Percentiles rank a stretch among this genome's conserved stretches.
phyloP scores from a whole-genome alignment of 92 coral and sea anemone genomes.

The Isaurus tuberculatus region DNA sequence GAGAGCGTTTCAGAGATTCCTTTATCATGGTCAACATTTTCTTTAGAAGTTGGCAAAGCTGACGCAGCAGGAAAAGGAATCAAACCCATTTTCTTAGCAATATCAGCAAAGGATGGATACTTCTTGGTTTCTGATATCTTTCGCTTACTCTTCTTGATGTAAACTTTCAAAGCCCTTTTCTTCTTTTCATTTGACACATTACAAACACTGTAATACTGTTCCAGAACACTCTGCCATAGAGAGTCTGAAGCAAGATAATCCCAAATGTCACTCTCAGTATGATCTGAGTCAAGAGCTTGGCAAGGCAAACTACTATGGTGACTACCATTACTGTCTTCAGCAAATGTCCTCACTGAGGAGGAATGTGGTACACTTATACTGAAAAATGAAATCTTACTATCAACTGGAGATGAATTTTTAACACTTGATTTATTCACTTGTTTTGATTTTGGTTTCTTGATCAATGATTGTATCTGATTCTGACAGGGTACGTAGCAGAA shows the following conservation, averaged over 20 bases:
- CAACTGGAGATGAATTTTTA: conserved; percentile 63
- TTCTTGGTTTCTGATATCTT: conserved; percentile 48
- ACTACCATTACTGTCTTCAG: background rate
- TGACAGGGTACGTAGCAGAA: conserved; percentile 91
- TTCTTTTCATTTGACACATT: conserved; percentile 61
- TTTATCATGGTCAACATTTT: conserved; percentile 11
- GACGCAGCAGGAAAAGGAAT: background rate
- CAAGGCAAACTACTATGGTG: conserved; percentile 30
- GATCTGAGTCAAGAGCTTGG: background rate
- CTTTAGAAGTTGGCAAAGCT: background rate
- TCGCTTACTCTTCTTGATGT: conserved; percentile 64
- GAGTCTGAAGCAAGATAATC: conserved; percentile 76
- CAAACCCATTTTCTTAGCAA: conserved; percentile 69
- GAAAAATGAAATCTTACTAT: conserved; percentile 78
- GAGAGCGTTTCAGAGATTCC: background rate
- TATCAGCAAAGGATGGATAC: conserved; percentile 78
- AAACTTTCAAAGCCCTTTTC: conserved; percentile 69
- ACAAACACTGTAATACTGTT: conserved; percentile 87
- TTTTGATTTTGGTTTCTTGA: conserved; percentile 37
- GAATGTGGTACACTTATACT: conserved; percentile 39
- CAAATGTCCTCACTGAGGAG: background rate
- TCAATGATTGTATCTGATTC: conserved; percentile 74
- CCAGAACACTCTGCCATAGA: conserved; percentile 91
- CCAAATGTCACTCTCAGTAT: conserved; percentile 65
- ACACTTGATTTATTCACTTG: conserved; percentile 40